Percentiles rank a stretch among this genome's conserved stretches.
phyloP scores from a whole-genome alignment of 1,140 invertebrate genomes.

The Cyclargus thomasi region DNA sequence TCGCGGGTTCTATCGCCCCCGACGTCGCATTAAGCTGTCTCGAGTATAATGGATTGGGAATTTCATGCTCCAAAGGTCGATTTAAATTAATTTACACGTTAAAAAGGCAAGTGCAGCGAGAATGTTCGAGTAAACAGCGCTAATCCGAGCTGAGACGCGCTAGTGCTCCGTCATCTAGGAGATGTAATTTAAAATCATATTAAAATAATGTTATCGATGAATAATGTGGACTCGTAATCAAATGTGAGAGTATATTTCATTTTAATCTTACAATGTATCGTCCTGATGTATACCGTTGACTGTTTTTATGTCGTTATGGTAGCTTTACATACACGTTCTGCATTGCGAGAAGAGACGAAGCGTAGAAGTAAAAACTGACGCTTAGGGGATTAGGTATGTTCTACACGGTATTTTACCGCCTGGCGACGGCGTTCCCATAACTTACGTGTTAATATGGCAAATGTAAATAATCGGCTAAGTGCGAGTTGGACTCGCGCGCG shows the following conservation, averaged over 20 bases:
- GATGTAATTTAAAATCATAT: constrained; percentile 19
- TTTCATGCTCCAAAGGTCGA: constrained; percentile 62
- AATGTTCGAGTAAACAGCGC: constrained; percentile 55
- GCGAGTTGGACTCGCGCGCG: too few relatives aligned
- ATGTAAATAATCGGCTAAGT: too few relatives aligned
- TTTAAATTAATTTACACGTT: constrained; percentile 72
- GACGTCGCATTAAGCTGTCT: constrained; percentile 58
- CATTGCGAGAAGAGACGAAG: too few relatives aligned
- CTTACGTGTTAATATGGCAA: too few relatives aligned
- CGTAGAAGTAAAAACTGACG: too few relatives aligned
- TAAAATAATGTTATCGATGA: constrained; percentile 17
- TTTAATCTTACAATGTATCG: not conserved
- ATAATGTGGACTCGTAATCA: constrained; percentile 16
- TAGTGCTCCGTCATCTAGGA: constrained; percentile 17
- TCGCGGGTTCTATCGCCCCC: constrained; percentile 25
- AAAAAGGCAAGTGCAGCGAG: constrained; percentile 51
- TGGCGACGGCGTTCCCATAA: too few relatives aligned
- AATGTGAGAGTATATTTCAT: constrained; percentile 18
- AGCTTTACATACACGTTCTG: too few relatives aligned
- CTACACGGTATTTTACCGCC: too few relatives aligned
- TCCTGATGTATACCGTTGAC: not conserved
- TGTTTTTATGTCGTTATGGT: not conserved
- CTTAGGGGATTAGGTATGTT: too few relatives aligned
- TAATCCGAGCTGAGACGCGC: constrained; percentile 47
- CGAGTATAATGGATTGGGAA: constrained; percentile 61